Conservation (phyloP, 2,888 invertebrate genomes). For the Tetanocera ferruginea region DNA sequence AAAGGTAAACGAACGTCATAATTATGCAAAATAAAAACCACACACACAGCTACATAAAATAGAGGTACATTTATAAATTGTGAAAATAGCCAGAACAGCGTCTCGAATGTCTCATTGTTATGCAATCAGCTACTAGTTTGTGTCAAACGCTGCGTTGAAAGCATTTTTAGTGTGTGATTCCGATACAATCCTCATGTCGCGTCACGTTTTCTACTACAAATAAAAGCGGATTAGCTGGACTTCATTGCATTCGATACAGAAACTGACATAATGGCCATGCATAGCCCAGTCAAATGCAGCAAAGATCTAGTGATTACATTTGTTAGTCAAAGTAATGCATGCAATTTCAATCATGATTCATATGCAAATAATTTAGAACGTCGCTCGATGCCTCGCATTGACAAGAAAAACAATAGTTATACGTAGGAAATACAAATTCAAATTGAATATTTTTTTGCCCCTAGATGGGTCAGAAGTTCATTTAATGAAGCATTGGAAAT, state of each 20-base stretch:
- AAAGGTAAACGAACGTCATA: slow-evolving; percentile 20
- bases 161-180: slow-evolving; percentile 35
- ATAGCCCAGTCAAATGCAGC: background rate
- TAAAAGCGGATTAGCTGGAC: background rate
- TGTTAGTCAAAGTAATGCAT: slow-evolving; percentile 33
- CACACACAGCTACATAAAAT: background rate
- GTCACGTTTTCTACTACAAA: background rate
- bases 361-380: slow-evolving; percentile 41
- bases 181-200: slow-evolving; percentile 12
- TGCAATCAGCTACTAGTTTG: slow-evolving; percentile 45
- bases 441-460: background rate
- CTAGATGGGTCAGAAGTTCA: background rate
- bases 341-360: slow-evolving; percentile 43
- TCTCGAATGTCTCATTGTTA: slow-evolving; percentile 38
- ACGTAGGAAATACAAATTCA: background rate
- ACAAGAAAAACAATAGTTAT: background rate
- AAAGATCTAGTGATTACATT: background rate
- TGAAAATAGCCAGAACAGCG: background rate
- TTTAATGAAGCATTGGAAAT: background rate
- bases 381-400: background rate
- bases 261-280: background rate
- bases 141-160: slow-evolving; percentile 30
- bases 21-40: background rate
- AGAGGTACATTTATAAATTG: background rate
- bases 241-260: background rate